Conservation (phyloP, 2,888 invertebrate genomes). For the Amaurobius ferox region DNA sequence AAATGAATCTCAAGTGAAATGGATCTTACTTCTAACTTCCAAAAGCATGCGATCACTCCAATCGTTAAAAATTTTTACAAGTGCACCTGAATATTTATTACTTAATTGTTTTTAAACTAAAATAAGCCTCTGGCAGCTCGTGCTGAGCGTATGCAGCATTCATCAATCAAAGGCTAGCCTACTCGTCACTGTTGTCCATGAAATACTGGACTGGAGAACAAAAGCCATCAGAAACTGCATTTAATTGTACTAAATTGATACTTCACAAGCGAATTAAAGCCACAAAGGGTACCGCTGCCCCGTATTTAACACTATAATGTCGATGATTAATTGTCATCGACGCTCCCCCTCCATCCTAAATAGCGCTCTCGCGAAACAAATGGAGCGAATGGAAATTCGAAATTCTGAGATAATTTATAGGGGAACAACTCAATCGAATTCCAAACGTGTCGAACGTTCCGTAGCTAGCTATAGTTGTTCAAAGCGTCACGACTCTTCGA, state of each 20-base stretch:
- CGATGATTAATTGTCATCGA: not conserved
- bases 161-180: not conserved
- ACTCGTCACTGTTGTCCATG: not conserved
- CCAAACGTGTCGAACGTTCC: too few species aligned
- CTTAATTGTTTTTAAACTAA: not conserved
- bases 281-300: not conserved
- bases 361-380: not conserved
- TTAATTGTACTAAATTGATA: not conserved
- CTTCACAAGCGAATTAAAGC: not conserved
- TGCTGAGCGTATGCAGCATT: not conserved
- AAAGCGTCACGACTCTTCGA: too few species aligned
- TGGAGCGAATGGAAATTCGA: too few species aligned
- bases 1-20: too few species aligned
- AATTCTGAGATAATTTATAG: too few species aligned
- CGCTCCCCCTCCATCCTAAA: not conserved
- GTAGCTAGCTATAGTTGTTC: too few species aligned
- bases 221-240: not conserved
- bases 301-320: not conserved
- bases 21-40: too few species aligned
- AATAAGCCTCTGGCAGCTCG: not conserved
- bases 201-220: not conserved
- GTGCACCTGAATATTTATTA: not conserved
- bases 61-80: too few species aligned
- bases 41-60: too few species aligned
- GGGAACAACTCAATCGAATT: too few species aligned